Percentiles rank a stretch among this genome's conserved stretches.
These are phyloP conservation scores for Phrixothrix hirtus DNA, from an alignment of 2,888 invertebrate genomes.

Conservation along the genomic window DNA sequence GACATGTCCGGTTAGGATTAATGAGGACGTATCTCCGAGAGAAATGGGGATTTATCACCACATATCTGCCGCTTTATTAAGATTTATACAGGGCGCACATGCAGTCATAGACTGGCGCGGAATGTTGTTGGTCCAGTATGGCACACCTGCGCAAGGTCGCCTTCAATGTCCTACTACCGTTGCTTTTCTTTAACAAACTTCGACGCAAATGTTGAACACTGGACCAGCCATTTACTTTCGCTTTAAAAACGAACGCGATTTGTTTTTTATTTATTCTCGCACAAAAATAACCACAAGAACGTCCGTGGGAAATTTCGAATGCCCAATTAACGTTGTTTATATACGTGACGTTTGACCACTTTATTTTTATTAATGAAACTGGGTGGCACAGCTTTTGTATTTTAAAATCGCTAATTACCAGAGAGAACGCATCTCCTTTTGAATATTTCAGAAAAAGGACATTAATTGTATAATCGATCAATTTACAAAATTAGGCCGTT, in stretches of 20 bases:
- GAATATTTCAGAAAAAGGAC: no score
- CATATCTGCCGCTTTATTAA: conserved; percentile 57
- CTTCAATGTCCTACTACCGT: conserved; percentile 28
- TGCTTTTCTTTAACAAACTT: conserved; percentile 25
- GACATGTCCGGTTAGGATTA: conserved; percentile 56
- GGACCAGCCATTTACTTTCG: not conserved
- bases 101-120: conserved; percentile 36
- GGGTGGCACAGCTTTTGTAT: no score
- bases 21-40: conserved; percentile 58
- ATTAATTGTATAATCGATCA: no score
- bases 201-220: not conserved
- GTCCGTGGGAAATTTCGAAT: no score
- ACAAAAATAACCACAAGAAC: no score
- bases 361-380: no score
- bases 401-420: no score
- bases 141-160: conserved; percentile 45
- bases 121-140: conserved; percentile 41
- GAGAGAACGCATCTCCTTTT: no score
- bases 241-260: not conserved
- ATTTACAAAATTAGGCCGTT: no score
- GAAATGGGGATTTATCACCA: conserved; percentile 59
- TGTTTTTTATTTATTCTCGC: no score
- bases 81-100: conserved; percentile 55
- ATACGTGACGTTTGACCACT: no score
- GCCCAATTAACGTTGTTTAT: no score